Evolutionary conservation across 1,140 invertebrate species (phyloP).

Genomic region (Proctacanthus coquilletti): DNA sequence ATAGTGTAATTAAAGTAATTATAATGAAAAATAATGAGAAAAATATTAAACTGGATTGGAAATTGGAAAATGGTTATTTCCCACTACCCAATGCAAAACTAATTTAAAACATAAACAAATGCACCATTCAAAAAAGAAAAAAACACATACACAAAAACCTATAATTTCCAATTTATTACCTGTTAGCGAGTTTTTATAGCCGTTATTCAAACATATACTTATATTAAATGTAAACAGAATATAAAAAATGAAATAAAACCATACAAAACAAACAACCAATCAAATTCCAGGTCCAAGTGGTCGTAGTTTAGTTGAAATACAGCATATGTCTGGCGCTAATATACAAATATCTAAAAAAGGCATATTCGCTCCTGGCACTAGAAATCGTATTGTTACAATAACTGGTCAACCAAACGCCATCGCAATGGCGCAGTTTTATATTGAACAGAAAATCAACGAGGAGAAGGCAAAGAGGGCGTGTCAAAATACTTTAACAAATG

Average conservation of each 20-base stretch:
- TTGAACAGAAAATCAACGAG: constrained; percentile 88
- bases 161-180: neutral
- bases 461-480: constrained; percentile 86
- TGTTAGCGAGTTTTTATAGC: neutral
- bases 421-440: constrained; percentile 79
- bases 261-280: constrained; percentile 3
- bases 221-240: constrained; percentile 3
- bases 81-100: no score
- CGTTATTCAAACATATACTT: constrained; percentile 3
- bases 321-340: constrained; percentile 88
- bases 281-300: constrained; percentile 62
- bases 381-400: constrained; percentile 93
- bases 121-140: no score
- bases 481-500: constrained; percentile 64
- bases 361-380: constrained; percentile 87
- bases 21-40: no score
- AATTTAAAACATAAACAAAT: no score
- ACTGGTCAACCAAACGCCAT: constrained; percentile 76
- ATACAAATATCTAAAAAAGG: constrained; percentile 99
- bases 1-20: no score
- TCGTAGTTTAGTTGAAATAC: constrained; percentile 89
- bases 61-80: no score
- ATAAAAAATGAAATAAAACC: neutral
- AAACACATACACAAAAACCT: neutral
- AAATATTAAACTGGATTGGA: no score